A percentile compares a stretch with the other conserved stretches of the same genome.
These are phyloP conservation scores for Pomatorhinus ruficollis DNA, from an alignment of 2,113 vertebrate genomes.

Conservation along the genomic window DNA sequence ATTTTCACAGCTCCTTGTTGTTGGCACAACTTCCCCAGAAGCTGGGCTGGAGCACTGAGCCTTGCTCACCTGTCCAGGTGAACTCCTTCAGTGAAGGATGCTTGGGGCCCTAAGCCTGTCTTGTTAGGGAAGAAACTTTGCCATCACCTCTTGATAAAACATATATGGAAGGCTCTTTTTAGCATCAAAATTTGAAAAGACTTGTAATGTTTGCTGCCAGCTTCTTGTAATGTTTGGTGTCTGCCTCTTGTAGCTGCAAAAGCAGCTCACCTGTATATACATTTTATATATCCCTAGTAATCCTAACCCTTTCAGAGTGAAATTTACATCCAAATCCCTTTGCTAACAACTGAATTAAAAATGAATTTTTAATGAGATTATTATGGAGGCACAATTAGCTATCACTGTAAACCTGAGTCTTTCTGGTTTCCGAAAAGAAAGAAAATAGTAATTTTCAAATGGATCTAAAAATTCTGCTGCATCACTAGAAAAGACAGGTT, in stretches of 20 bases:
- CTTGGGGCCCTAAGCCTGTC: neutral
- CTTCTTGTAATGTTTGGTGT: neutral
- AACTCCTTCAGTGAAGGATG: neutral
- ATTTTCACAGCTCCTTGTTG: neutral
- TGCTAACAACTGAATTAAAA: neutral
- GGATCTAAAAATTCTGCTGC: neutral
- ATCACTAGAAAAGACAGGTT: neutral
- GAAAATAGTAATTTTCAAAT: neutral
- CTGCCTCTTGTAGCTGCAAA: neutral
- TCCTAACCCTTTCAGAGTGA: neutral
- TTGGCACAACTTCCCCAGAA: neutral
- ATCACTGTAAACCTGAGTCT: neutral
- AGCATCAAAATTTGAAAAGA: neutral
- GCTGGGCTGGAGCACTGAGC: neutral
- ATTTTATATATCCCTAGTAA: neutral
- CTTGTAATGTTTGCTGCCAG: neutral
- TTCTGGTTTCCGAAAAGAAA: neutral
- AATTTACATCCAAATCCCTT: neutral
- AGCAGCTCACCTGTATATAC: neutral
- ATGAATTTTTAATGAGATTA: neutral
- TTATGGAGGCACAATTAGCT: neutral
- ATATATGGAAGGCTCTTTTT: neutral
- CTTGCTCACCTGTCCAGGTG: neutral
- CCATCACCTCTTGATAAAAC: neutral
- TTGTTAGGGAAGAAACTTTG: neutral